These are phyloP conservation scores for Tetrao urogallus DNA, from an alignment of 2,113 vertebrate species.

Conservation along the genomic window DNA sequence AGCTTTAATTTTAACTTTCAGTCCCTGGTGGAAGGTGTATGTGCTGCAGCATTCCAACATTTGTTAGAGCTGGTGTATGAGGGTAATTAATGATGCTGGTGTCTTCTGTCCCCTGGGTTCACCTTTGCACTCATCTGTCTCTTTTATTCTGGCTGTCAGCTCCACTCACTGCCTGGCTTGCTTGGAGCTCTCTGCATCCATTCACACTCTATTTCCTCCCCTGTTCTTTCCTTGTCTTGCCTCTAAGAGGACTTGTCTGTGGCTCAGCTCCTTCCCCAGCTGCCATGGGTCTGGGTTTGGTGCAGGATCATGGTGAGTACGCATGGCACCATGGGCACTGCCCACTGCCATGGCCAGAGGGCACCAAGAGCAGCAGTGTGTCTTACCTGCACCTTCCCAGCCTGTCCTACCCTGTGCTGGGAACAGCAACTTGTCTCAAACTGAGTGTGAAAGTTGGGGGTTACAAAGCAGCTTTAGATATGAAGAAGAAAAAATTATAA, in stretches of 20 bases:
- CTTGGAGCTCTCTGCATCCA: neutral
- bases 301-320: neutral
- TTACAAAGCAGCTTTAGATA: neutral
- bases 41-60: neutral
- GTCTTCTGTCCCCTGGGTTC: neutral
- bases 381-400: no score
- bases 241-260: neutral
- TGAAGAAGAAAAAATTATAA: neutral
- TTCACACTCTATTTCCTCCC: neutral
- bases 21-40: neutral
- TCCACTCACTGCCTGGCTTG: neutral
- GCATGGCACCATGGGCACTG: no score
- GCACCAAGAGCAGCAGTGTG: no score
- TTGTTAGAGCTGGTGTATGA: neutral
- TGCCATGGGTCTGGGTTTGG: neutral
- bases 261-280: neutral
- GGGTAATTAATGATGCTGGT: neutral
- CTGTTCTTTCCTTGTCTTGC: neutral
- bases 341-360: no score
- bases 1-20: neutral
- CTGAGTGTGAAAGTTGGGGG: neutral
- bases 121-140: neutral
- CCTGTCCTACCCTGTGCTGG: neutral
- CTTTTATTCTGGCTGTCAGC: neutral
- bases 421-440: neutral